Evolutionary conservation across 2,113 vertebrate species (phyloP).

Genomic region (Nipponia nippon): DNA sequence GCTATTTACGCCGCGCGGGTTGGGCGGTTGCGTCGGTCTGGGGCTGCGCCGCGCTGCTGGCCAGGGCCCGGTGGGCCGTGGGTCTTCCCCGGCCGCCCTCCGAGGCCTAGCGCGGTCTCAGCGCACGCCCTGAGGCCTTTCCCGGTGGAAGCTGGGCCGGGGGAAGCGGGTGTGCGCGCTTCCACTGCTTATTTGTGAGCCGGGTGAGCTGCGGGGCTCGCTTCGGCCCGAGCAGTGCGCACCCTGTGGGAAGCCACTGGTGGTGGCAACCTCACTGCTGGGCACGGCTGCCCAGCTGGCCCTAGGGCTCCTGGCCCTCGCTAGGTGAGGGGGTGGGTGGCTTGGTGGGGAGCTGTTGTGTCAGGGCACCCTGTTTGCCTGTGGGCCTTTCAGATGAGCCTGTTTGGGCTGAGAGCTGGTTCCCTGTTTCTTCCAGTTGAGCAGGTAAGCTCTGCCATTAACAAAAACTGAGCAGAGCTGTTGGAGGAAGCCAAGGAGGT

Average conservation of each 20-base stretch:
- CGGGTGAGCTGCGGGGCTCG: not conserved
- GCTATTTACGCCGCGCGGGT: slow-evolving; percentile 21
- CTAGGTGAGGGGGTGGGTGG: fast-evolving
- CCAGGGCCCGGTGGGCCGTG: too few species aligned
- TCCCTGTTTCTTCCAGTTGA: fast-evolving
- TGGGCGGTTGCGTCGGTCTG: fast-evolving
- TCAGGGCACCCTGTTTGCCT: fast-evolving
- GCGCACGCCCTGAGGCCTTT: too few species aligned
- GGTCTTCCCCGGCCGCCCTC: too few species aligned
- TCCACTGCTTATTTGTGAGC: fast-evolving
- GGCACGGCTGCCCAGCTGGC: fast-evolving
- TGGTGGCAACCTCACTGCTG: not conserved
- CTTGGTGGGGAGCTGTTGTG: not conserved
- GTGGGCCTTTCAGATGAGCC: fast-evolving
- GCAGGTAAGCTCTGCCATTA: not conserved
- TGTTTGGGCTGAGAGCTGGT: too few species aligned
- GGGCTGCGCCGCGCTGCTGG: fast-evolving
- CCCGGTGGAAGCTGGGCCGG: too few species aligned
- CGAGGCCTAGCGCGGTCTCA: too few species aligned
- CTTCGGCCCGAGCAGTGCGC: fast-evolving
- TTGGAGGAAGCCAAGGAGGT: not conserved
- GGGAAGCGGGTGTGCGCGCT: too few species aligned
- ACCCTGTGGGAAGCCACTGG: fast-evolving
- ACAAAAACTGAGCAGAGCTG: too few species aligned
- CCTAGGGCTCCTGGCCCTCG: fast-evolving